Percentiles rank a stretch among this genome's conserved stretches.
phyloP scores from a whole-genome alignment of 2,888 invertebrate species.

The Cephus rjabovi region DNA sequence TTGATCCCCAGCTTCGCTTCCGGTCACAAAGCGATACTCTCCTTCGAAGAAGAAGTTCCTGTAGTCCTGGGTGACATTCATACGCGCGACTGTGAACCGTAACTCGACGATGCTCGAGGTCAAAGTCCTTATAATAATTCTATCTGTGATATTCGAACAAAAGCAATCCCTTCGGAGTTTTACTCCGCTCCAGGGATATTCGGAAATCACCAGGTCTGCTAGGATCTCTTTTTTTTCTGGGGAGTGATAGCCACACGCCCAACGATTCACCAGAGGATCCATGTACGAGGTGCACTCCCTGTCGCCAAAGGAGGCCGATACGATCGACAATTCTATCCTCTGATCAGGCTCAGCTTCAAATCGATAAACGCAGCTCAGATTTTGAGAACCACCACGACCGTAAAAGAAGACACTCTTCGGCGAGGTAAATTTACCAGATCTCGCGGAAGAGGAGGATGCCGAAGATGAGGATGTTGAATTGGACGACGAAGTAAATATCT shows the following conservation, averaged over 20 bases:
- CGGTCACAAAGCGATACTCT: conserved; percentile 75
- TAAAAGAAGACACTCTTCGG: conserved; percentile 86
- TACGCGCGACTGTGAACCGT: conserved; percentile 79
- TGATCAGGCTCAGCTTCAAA: conserved; percentile 80
- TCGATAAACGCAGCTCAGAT: conserved; percentile 80
- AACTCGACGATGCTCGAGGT: conserved; percentile 79
- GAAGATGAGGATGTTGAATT: conserved; percentile 38
- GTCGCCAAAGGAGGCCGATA: conserved; percentile 77
- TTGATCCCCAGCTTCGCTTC: conserved; percentile 70
- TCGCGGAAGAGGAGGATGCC: conserved; percentile 30
- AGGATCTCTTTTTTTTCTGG: conserved; percentile 55
- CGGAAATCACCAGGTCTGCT: conserved; percentile 74
- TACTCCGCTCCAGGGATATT: conserved; percentile 78
- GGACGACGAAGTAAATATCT: conserved; percentile 57
- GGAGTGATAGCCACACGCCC: conserved; percentile 73
- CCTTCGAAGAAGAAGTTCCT: conserved; percentile 84
- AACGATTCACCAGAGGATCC: conserved; percentile 75
- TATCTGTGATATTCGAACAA: conserved; percentile 77
- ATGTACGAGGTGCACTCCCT: conserved; percentile 76
- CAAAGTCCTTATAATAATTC: conserved; percentile 75
- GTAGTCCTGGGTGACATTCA: conserved; percentile 86
- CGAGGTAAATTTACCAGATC: conserved; percentile 76
- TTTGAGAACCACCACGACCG: conserved; percentile 83
- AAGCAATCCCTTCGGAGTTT: conserved; percentile 79
- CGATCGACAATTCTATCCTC: conserved; percentile 77